Evolutionary conservation across 2,113 vertebrate species (phyloP).

Genomic region (Azemiops feae): DNA sequence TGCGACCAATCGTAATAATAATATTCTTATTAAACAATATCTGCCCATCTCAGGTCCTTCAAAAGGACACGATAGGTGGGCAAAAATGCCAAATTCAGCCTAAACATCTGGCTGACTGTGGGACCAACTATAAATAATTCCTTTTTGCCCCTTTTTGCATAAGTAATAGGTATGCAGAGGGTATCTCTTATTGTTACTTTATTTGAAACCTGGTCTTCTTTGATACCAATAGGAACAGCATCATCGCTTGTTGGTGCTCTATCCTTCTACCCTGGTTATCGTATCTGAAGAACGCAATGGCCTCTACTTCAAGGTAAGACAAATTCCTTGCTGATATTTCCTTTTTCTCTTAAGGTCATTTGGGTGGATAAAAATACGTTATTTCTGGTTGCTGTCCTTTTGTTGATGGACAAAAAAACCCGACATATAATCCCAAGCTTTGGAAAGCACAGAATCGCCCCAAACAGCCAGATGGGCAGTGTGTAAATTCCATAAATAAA

Average conservation of each 20-base stretch:
- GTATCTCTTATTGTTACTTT: background rate
- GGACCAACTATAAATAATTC: background rate
- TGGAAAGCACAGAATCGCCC: background rate
- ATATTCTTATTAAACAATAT: background rate
- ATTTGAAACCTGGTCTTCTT: background rate
- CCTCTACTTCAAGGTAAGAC: constrained; percentile 87
- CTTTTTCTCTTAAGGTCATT: background rate
- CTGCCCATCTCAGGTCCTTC: background rate
- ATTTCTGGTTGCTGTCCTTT: background rate
- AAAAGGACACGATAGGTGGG: background rate
- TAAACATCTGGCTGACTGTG: background rate
- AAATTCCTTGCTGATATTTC: rapidly evolving
- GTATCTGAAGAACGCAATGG: constrained; percentile 80
- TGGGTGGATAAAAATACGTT: background rate
- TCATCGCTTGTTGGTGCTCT: constrained; percentile 86
- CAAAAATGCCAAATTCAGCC: background rate
- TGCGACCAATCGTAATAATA: background rate
- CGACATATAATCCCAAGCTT: background rate
- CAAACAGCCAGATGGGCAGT: too few relatives aligned
- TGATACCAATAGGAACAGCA: constrained; percentile 78
- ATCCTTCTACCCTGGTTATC: constrained; percentile 87
- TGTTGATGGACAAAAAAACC: background rate
- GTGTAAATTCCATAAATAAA: too few relatives aligned
- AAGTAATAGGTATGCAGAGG: background rate
- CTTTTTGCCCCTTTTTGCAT: background rate